Conservation (phyloP, 2,888 invertebrate genomes). For the Tachina grossa region DNA sequence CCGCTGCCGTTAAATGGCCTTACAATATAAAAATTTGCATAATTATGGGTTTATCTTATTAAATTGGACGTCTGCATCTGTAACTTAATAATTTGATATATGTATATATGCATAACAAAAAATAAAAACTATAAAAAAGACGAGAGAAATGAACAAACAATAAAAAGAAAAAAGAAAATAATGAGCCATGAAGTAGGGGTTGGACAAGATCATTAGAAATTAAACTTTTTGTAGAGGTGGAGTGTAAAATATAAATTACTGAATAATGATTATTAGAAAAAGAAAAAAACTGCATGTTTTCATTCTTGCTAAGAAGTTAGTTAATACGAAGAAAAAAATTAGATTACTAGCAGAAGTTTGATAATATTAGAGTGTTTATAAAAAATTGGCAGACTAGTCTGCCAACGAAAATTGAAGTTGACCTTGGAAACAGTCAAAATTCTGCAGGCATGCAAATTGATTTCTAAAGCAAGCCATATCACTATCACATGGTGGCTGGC, state of each 20-base stretch:
- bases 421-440: too few relatives aligned
- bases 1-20: conserved; percentile 69
- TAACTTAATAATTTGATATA: conserved; percentile 65
- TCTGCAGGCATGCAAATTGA: too few relatives aligned
- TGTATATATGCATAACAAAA: conserved; percentile 4
- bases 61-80: conserved; percentile 70
- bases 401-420: too few relatives aligned
- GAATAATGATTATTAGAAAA: not conserved
- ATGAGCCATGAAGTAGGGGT: conserved; percentile 59
- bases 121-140: not conserved
- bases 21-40: conserved; percentile 66
- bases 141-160: conserved; percentile 12
- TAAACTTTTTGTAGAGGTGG: conserved; percentile 47
- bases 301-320: not conserved
- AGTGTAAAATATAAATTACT: conserved; percentile 54
- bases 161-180: not conserved
- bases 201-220: conserved; percentile 69
- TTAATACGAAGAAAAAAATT: not conserved
- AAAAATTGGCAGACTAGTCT: too few relatives aligned
- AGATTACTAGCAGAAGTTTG: too few relatives aligned
- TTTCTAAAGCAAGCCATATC: too few relatives aligned
- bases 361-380: too few relatives aligned
- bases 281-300: not conserved
- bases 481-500: too few relatives aligned
- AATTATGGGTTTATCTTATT: conserved; percentile 71